A percentile compares a stretch with the other conserved stretches of the same genome.
Evolutionary conservation across 2,888 invertebrate genomes (phyloP).

Genomic region (Pycnomerus fuliginosus): DNA sequence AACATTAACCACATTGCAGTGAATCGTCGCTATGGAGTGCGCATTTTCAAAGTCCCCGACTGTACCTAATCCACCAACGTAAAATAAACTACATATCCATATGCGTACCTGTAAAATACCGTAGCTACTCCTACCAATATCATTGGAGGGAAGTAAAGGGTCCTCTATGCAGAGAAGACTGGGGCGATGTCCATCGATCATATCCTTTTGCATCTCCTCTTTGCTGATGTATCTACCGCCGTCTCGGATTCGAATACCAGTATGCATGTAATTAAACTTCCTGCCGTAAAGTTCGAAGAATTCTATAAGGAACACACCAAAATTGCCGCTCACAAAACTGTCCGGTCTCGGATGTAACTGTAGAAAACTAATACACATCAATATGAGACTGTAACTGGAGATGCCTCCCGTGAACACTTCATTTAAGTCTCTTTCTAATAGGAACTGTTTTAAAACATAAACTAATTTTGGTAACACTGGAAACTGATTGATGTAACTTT

Average conservation of each 20-base stretch:
- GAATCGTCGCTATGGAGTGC: too few species aligned
- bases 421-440: conserved; percentile 95
- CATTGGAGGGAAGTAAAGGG: conserved; percentile 93
- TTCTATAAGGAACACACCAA: conserved; percentile 93
- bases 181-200: conserved; percentile 92
- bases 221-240: conserved; percentile 94
- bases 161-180: conserved; percentile 97
- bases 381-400: conserved; percentile 96
- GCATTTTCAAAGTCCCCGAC: too few species aligned
- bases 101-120: conserved; percentile 75
- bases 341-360: conserved; percentile 87
- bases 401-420: conserved; percentile 99
- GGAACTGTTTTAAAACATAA: conserved; percentile 97
- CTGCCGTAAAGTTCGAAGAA: conserved; percentile 97
- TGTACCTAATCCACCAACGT: too few species aligned
- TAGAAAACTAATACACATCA: conserved; percentile 98
- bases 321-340: conserved; percentile 60
- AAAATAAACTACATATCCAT: too few species aligned
- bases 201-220: conserved; percentile 88
- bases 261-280: conserved; percentile 94
- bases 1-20: too few species aligned
- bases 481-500: conserved; percentile 83
- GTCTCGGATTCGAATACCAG: conserved; percentile 89
- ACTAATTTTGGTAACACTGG: conserved; percentile 92
- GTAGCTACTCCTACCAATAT: conserved; percentile 96